Evolutionary conservation across 2,888 invertebrate species (phyloP).

Genomic region (Acanthoscelides obtectus): DNA sequence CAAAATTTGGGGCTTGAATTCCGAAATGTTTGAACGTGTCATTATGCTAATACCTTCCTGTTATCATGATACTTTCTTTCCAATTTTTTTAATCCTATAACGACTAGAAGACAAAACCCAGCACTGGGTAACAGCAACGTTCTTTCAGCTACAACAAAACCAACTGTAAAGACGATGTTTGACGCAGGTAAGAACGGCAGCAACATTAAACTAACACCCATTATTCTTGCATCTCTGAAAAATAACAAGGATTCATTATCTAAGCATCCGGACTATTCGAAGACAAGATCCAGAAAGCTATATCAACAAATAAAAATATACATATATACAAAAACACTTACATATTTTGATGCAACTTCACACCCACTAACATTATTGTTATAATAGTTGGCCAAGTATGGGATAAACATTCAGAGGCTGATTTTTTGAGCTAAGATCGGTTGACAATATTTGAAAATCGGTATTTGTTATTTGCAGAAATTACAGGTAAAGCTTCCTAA

Average conservation of each 20-base stretch:
- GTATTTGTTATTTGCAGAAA: too few species aligned
- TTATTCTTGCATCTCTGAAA: constrained; percentile 41
- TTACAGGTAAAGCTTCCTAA: too few species aligned
- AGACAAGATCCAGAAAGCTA: not conserved
- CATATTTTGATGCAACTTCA: not conserved
- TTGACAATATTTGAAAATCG: too few species aligned
- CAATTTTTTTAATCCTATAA: constrained; percentile 56
- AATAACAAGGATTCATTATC: not conserved
- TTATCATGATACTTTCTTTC: constrained; percentile 24
- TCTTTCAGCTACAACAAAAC: constrained; percentile 87
- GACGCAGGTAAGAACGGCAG: constrained; percentile 81
- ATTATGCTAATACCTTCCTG: constrained; percentile 33
- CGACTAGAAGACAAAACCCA: constrained; percentile 71
- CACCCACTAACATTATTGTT: too few species aligned
- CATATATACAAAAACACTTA: not conserved
- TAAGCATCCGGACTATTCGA: too few species aligned
- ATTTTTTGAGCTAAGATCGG: too few species aligned
- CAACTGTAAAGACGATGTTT: constrained; percentile 80
- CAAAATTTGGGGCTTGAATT: too few species aligned
- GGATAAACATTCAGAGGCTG: too few species aligned
- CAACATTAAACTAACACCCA: constrained; percentile 59
- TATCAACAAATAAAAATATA: not conserved
- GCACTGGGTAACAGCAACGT: constrained; percentile 77
- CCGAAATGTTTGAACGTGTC: too few species aligned
- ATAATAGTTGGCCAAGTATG: too few species aligned